phyloP scores from a whole-genome alignment of 2,888 invertebrate genomes.

The Stenolophus ochropezus region DNA sequence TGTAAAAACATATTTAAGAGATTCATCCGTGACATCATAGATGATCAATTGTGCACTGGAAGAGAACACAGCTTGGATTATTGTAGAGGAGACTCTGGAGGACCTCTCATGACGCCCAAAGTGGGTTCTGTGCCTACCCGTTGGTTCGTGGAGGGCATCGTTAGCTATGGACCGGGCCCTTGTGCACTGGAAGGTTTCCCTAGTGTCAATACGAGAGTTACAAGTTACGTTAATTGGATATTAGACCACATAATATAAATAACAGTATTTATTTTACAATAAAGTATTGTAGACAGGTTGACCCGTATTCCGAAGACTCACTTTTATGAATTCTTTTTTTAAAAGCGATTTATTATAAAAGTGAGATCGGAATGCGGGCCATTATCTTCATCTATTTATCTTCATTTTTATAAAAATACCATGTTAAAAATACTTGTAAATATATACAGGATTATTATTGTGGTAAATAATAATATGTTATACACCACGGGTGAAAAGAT shows the following conservation, averaged over 20 bases:
- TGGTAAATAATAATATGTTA: too few species aligned
- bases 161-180: conserved; percentile 75
- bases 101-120: conserved; percentile 51
- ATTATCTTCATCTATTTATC: too few species aligned
- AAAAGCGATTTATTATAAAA: too few species aligned
- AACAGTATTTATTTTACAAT: too few species aligned
- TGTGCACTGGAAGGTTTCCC: conserved; percentile 74
- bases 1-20: neutral
- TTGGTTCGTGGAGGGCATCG: conserved; percentile 72
- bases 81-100: conserved; percentile 58
- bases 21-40: neutral
- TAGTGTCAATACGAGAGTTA: conserved; percentile 76
- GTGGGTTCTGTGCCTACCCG: conserved; percentile 65
- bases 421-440: too few species aligned
- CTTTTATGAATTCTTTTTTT: too few species aligned
- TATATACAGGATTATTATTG: too few species aligned
- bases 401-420: too few species aligned
- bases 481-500: too few species aligned
- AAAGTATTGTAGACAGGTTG: too few species aligned
- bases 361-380: too few species aligned
- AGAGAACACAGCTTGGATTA: conserved; percentile 62
- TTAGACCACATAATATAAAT: conserved; percentile 27
- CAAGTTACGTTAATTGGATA: conserved; percentile 64
- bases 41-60: conserved; percentile 69
- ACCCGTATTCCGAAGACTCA: too few species aligned